Conservation (phyloP, 2,888 invertebrate genomes). For the Helleia helle region DNA sequence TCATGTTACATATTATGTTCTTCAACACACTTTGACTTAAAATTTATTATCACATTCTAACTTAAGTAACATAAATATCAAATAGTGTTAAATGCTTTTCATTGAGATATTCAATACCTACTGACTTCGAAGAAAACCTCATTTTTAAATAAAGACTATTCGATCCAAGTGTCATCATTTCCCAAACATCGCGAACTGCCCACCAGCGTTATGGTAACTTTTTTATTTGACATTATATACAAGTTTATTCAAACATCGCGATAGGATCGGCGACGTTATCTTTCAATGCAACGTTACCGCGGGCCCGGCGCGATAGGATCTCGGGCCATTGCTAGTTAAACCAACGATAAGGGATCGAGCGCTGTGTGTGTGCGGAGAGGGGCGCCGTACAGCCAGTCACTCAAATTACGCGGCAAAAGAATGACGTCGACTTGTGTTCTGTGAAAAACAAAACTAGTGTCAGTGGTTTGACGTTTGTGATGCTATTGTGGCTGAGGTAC, state of each 20-base stretch:
- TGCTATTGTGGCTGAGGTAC: constrained; percentile 68
- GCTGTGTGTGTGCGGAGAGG: constrained; percentile 42
- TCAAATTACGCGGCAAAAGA: constrained; percentile 68
- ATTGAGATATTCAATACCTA: too few relatives aligned
- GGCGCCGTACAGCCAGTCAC: constrained; percentile 64
- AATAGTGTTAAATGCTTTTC: too few relatives aligned
- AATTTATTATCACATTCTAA: too few relatives aligned
- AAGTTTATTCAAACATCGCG: constrained; percentile 72
- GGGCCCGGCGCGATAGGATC: constrained; percentile 65
- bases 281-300: constrained; percentile 74
- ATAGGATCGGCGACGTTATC: constrained; percentile 71
- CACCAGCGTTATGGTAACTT: too few relatives aligned
- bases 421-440: constrained; percentile 51
- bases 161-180: too few relatives aligned
- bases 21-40: too few relatives aligned
- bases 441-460: constrained; percentile 19
- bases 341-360: constrained; percentile 65
- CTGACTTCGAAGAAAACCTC: too few relatives aligned
- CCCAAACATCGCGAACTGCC: constrained; percentile 32
- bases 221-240: constrained; percentile 74
- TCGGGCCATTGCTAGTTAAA: constrained; percentile 72
- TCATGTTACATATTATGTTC: too few relatives aligned
- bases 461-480: constrained; percentile 38
- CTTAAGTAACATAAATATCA: too few relatives aligned
- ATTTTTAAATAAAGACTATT: too few relatives aligned